Evolutionary conservation across 2,113 vertebrate genomes (phyloP).

Genomic region (Phalacrocorax pelagicus): DNA sequence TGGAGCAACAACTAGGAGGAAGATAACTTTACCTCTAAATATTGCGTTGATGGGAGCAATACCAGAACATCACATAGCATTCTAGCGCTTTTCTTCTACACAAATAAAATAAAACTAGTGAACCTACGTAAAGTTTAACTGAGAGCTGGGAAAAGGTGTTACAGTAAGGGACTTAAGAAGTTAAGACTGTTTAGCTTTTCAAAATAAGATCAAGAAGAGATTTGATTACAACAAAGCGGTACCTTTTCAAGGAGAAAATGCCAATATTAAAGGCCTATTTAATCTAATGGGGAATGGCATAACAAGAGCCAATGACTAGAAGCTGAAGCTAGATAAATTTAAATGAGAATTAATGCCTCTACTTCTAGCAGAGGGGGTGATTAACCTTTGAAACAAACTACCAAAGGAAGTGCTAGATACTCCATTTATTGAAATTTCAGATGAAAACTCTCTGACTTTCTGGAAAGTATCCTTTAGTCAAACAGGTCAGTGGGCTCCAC

Average conservation of each 20-base stretch:
- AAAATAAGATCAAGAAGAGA: background rate
- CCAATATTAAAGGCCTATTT: constrained; percentile 24
- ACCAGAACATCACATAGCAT: background rate
- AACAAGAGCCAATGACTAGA: constrained; percentile 51
- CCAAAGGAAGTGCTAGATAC: constrained; percentile 20
- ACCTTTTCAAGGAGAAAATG: background rate
- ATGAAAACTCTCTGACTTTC: background rate
- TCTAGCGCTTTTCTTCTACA: background rate
- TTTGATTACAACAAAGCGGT: constrained; percentile 7
- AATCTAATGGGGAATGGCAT: constrained; percentile 23
- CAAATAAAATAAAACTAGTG: background rate
- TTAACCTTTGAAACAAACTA: constrained; percentile 67
- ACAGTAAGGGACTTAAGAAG: background rate
- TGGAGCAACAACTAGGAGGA: background rate
- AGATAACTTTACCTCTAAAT: background rate
- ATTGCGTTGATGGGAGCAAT: fast-evolving
- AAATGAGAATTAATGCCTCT: constrained; percentile 64
- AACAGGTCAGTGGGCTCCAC: background rate
- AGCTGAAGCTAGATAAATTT: constrained; percentile 35
- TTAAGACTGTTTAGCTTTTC: background rate
- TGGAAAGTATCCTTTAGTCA: constrained; percentile 8
- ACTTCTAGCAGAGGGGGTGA: constrained; percentile 36
- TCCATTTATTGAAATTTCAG: background rate
- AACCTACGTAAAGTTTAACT: background rate
- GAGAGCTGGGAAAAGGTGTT: background rate